phyloP scores from a whole-genome alignment of 1,140 invertebrate genomes.

The Hyphantria cunea region DNA sequence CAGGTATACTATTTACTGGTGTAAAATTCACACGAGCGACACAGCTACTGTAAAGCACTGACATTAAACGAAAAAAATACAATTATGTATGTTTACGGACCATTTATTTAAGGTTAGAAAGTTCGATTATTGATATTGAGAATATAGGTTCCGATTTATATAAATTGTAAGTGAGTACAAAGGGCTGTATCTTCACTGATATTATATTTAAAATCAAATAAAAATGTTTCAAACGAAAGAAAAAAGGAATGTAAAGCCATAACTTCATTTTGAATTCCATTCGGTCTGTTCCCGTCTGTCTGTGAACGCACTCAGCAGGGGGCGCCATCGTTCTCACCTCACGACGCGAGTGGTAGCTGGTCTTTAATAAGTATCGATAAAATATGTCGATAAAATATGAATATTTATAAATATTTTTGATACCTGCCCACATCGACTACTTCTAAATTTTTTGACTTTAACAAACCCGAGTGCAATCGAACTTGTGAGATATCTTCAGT shows the following conservation, averaged over 20 bases:
- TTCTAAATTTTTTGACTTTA: conserved; percentile 24
- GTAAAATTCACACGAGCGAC: conserved; percentile 60
- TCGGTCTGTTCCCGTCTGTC: conserved; percentile 72
- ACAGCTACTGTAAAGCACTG: conserved; percentile 68
- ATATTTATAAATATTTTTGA: conserved; percentile 78
- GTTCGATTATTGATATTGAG: conserved; percentile 24
- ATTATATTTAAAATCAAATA: conserved; percentile 67
- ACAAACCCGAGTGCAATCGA: conserved; percentile 1
- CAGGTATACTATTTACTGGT: conserved; percentile 55
- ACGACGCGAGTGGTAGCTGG: conserved; percentile 78
- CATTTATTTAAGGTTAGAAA: conserved; percentile 28
- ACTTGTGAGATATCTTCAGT: conserved; percentile 13
- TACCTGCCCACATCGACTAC: conserved; percentile 57
- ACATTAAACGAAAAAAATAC: conserved; percentile 26
- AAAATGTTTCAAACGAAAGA: conserved; percentile 56
- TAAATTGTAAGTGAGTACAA: conserved; percentile 32
- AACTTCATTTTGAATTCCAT: conserved; percentile 78
- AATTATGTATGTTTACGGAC: conserved; percentile 26
- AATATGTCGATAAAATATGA: conserved; percentile 78
- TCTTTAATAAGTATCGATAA: conserved; percentile 81
- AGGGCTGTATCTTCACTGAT: conserved; percentile 51
- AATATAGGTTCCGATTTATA: conserved; percentile 28
- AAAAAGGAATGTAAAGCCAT: conserved; percentile 72
- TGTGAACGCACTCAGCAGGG: conserved; percentile 73
- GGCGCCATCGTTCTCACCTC: conserved; percentile 80